A percentile compares a stretch with the other conserved stretches of the same genome.
Conservation (phyloP, 2,113 vertebrate genomes). For the Papio anubis region DNA sequence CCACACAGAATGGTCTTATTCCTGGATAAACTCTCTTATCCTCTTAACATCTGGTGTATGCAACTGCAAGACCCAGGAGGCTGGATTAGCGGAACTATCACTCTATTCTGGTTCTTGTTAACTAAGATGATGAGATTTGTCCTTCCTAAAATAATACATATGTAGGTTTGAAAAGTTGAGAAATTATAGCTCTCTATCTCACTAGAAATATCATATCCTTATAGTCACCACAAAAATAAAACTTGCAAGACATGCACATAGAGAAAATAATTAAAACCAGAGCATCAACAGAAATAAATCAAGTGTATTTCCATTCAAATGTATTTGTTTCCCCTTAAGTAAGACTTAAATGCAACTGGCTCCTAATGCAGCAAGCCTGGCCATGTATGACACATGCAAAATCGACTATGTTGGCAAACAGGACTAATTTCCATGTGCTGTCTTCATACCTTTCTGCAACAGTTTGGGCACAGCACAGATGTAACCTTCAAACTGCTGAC, state of each 20-base stretch:
- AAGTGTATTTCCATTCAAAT: constrained; percentile 34
- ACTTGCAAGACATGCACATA: constrained; percentile 33
- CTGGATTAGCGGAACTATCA: not conserved
- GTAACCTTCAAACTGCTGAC: not conserved
- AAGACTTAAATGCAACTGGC: not conserved
- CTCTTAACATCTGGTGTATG: constrained; percentile 2
- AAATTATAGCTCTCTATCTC: not conserved
- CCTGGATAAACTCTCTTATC: not conserved
- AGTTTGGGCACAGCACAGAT: not conserved
- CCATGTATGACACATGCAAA: not conserved
- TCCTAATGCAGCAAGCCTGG: not conserved
- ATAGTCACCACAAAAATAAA: constrained; percentile 41
- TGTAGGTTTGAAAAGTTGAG: constrained; percentile 32
- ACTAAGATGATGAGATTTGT: not conserved
- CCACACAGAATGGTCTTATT: not conserved
- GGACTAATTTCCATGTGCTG: not conserved
- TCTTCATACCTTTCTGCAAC: not conserved
- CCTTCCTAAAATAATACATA: constrained; percentile 10
- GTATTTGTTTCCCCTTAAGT: not conserved
- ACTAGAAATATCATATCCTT: constrained; percentile 37
- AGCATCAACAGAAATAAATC: not conserved
- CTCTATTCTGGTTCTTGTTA: not conserved
- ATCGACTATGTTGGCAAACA: not conserved
- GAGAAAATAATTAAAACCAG: constrained; percentile 5
- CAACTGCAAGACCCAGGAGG: not conserved